phyloP scores from a whole-genome alignment of 2,797 vertebrate genomes.

The Diceros bicornis region DNA sequence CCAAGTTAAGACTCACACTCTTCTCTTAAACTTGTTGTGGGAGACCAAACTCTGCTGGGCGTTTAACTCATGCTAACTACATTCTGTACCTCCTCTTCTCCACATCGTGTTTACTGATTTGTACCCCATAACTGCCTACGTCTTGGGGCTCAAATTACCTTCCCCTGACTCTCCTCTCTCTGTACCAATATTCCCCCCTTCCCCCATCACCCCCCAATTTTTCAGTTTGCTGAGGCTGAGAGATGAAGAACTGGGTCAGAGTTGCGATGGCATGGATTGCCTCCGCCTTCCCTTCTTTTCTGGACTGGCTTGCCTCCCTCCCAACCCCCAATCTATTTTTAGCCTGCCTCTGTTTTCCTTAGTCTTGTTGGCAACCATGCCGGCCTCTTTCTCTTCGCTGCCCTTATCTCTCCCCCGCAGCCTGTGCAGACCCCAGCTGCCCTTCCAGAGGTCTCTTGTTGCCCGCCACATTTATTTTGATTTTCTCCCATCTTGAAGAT shows the following conservation, averaged over 20 bases:
- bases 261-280: constrained; percentile 68
- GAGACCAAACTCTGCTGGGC: neutral
- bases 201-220: constrained; percentile 21
- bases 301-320: constrained; percentile 67
- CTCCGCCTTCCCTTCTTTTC: constrained; percentile 73
- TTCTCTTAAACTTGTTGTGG: neutral
- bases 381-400: constrained; percentile 67
- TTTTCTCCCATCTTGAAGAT: constrained; percentile 73
- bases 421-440: constrained; percentile 66
- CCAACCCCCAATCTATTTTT: constrained; percentile 80
- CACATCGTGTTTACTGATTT: neutral
- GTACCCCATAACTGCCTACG: neutral
- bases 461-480: constrained; percentile 45
- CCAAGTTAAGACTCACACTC: neutral
- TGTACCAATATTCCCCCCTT: neutral
- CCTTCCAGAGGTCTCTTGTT: constrained; percentile 70
- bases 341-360: constrained; percentile 83
- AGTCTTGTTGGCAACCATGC: constrained; percentile 75
- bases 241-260: constrained; percentile 82
- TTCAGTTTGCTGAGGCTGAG: constrained; percentile 70
- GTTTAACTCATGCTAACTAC: neutral
- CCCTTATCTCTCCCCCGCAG: constrained; percentile 83
- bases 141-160: neutral
- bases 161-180: neutral
- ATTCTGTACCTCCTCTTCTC: neutral